Evolutionary conservation across 1,140 invertebrate species (phyloP).

Genomic region (Doryteuthis pealeii): DNA sequence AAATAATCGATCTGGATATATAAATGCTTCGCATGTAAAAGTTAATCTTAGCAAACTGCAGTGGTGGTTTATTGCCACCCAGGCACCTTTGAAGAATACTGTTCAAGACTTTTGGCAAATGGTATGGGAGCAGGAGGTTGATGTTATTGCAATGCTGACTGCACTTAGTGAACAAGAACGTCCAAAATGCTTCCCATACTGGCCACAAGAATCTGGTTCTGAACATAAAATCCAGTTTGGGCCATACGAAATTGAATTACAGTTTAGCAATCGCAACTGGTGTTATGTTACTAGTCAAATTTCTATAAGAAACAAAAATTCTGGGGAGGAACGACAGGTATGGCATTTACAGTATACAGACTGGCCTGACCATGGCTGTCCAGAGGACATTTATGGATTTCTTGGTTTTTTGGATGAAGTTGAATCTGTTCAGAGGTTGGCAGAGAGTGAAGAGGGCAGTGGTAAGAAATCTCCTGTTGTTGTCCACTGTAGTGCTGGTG

Average conservation of each 20-base stretch:
- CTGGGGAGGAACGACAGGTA: slow-evolving; percentile 64
- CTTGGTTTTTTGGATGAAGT: slow-evolving; percentile 81
- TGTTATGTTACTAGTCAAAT: slow-evolving; percentile 61
- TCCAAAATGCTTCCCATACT: slow-evolving; percentile 83
- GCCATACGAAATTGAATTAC: slow-evolving; percentile 68
- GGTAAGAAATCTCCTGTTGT: slow-evolving; percentile 83
- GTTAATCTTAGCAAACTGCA: slow-evolving; percentile 61
- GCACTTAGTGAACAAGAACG: slow-evolving; percentile 75
- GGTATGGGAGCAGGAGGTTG: slow-evolving; percentile 81
- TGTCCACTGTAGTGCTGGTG: slow-evolving; percentile 94
- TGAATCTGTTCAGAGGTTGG: slow-evolving; percentile 75
- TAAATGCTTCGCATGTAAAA: slow-evolving; percentile 86
- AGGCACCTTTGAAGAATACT: slow-evolving; percentile 88
- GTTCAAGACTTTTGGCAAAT: slow-evolving; percentile 93
- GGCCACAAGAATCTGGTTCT: slow-evolving; percentile 73
- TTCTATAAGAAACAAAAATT: slow-evolving; percentile 48
- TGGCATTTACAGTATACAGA: slow-evolving; percentile 82
- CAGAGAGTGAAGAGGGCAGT: slow-evolving; percentile 64
- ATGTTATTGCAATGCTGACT: slow-evolving; percentile 92
- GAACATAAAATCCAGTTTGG: slow-evolving; percentile 62
- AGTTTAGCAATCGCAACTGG: slow-evolving; percentile 59
- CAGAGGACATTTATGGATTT: slow-evolving; percentile 69
- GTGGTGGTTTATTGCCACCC: slow-evolving; percentile 80
- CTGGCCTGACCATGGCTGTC: slow-evolving; percentile 74
- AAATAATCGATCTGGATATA: slow-evolving; percentile 81